These are phyloP conservation scores for Melieria crassipennis DNA, from an alignment of 2,888 invertebrate species.

Conservation along the genomic window DNA sequence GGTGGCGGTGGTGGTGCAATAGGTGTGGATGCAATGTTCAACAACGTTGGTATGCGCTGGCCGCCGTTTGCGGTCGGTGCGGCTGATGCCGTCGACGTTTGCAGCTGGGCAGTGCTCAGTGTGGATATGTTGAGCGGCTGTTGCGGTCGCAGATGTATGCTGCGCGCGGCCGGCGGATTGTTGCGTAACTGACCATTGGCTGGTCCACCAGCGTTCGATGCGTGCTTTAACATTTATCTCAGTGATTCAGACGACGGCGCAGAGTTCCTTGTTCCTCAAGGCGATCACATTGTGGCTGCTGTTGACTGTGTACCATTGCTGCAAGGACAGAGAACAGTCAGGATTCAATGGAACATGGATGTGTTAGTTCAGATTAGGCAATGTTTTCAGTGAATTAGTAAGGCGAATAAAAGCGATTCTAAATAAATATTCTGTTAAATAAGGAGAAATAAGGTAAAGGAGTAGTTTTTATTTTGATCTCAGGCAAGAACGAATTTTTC, in stretches of 20 bases:
- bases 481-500: too few relatives aligned
- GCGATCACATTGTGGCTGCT: neutral
- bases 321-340: too few relatives aligned
- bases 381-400: too few relatives aligned
- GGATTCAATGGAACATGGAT: too few relatives aligned
- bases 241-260: too few relatives aligned
- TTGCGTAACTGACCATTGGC: conserved; percentile 47
- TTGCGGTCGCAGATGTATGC: conserved; percentile 65
- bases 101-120: conserved; percentile 60
- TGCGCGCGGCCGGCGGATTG: conserved; percentile 44
- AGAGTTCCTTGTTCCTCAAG: neutral
- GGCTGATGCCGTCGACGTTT: conserved; percentile 43
- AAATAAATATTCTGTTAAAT: too few relatives aligned
- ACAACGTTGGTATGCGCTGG: conserved; percentile 63
- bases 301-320: too few relatives aligned
- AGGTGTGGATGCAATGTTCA: conserved; percentile 51
- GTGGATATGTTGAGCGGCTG: conserved; percentile 76
- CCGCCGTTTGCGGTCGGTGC: conserved; percentile 56
- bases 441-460: too few relatives aligned
- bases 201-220: conserved; percentile 54
- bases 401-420: too few relatives aligned
- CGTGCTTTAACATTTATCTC: conserved; percentile 56
- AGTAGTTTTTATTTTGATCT: too few relatives aligned
- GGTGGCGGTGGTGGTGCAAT: conserved; percentile 29
- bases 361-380: too few relatives aligned